A percentile compares a stretch with the other conserved stretches of the same genome.
phyloP scores from a whole-genome alignment of 2,888 invertebrate species.

The Petrolisthes manimaculis region DNA sequence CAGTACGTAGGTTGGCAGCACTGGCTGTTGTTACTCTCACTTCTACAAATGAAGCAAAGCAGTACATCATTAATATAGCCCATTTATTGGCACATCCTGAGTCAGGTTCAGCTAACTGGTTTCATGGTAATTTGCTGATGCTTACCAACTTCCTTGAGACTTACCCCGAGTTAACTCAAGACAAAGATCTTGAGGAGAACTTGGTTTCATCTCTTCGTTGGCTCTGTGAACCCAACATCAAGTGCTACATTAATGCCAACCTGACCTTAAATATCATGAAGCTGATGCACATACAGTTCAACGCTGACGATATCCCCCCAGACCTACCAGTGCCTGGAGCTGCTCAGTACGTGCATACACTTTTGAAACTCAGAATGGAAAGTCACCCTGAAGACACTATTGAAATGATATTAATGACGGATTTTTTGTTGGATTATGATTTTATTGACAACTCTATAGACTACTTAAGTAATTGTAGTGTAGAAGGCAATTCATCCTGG shows the following conservation, averaged over 20 bases:
- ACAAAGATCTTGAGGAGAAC: slow-evolving; percentile 7
- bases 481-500: neutral
- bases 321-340: slow-evolving; percentile 29
- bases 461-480: neutral
- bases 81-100: neutral
- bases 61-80: neutral
- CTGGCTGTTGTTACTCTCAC: slow-evolving; percentile 51
- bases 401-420: neutral
- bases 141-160: slow-evolving; percentile 32
- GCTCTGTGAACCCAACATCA: slow-evolving; percentile 14
- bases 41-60: slow-evolving; percentile 15
- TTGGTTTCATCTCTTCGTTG: neutral
- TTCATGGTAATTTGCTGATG: slow-evolving; percentile 34
- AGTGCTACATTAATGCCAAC: slow-evolving; percentile 28
- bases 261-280: slow-evolving; percentile 31
- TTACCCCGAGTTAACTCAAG: slow-evolving; percentile 15
- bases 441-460: neutral
- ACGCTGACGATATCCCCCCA: neutral
- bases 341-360: slow-evolving; percentile 20
- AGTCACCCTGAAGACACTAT: neutral
- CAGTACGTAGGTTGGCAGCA: slow-evolving; percentile 50
- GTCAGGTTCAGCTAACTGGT: slow-evolving; percentile 4
- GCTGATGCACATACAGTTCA: neutral
- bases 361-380: neutral
- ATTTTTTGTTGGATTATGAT: neutral